Percentiles rank a stretch among this genome's conserved stretches.
Conservation (phyloP, 2,888 invertebrate genomes). For the Melitaea athalia region DNA sequence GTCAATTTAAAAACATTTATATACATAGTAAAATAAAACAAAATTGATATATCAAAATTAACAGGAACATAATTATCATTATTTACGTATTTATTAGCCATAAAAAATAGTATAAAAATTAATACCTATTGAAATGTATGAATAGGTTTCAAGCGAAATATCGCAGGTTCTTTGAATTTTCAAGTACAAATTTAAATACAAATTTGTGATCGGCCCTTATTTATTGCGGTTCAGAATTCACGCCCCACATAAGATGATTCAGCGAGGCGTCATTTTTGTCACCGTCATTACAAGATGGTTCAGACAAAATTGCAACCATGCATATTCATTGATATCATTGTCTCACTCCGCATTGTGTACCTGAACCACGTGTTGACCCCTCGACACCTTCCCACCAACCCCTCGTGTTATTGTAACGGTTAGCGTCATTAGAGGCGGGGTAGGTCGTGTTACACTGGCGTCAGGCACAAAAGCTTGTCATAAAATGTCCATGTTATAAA, state of each 20-base stretch:
- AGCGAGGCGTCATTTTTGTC: conserved; percentile 69
- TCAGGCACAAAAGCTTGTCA: conserved; percentile 29
- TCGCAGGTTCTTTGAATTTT: too few species aligned
- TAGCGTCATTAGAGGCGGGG: conserved; percentile 26
- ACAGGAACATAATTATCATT: too few species aligned
- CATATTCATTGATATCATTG: conserved; percentile 77
- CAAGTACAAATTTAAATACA: too few species aligned
- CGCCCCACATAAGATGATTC: neutral
- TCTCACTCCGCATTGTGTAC: conserved; percentile 68
- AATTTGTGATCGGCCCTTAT: too few species aligned
- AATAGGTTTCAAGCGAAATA: too few species aligned
- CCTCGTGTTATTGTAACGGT: neutral
- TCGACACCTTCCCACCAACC: conserved; percentile 16
- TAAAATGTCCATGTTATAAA: conserved; percentile 33
- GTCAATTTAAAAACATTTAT: too few species aligned
- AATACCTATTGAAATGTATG: too few species aligned
- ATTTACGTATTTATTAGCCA: too few species aligned
- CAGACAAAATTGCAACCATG: conserved; percentile 77
- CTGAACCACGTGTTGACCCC: conserved; percentile 50
- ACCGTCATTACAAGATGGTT: conserved; percentile 75
- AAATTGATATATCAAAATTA: too few species aligned
- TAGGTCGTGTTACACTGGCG: conserved; percentile 47
- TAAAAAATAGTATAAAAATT: too few species aligned
- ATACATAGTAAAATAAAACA: too few species aligned
- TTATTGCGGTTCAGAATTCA: too few species aligned